A percentile compares a stretch with the other conserved stretches of the same genome.
Conservation (phyloP, 2,797 vertebrate species). For the Acropternis orthonyx region DNA sequence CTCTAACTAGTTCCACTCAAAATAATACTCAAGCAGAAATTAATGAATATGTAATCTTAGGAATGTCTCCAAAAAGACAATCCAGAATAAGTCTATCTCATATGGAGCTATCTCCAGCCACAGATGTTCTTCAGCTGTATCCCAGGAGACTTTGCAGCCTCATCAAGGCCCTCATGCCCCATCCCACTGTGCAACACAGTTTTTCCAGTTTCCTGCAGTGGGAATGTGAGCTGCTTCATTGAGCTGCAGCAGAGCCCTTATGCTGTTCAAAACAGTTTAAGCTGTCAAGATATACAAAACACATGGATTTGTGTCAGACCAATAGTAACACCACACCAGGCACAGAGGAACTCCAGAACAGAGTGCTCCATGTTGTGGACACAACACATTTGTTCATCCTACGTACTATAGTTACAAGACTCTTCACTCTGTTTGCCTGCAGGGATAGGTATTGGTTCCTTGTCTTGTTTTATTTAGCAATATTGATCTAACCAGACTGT, state of each 20-base stretch:
- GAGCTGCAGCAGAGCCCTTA: background rate
- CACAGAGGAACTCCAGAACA: background rate
- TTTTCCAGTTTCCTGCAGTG: background rate
- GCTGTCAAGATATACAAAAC: background rate
- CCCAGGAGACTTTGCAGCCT: accelerated
- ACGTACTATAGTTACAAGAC: background rate
- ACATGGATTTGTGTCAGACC: background rate
- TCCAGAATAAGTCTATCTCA: background rate
- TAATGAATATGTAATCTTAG: background rate
- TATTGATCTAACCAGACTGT: background rate
- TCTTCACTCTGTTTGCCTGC: background rate
- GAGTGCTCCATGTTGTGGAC: background rate
- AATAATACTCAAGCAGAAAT: background rate
- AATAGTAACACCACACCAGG: background rate
- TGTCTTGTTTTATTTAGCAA: background rate
- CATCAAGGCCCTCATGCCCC: background rate
- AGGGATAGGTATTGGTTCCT: background rate
- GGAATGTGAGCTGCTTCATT: background rate
- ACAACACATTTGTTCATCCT: background rate
- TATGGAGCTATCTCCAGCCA: background rate
- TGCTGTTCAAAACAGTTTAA: background rate
- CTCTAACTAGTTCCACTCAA: background rate
- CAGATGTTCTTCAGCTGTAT: background rate
- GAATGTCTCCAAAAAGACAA: background rate
- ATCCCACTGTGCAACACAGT: background rate